These are phyloP conservation scores for Scytalopus superciliaris DNA, from an alignment of 2,113 vertebrate genomes.

Conservation along the genomic window DNA sequence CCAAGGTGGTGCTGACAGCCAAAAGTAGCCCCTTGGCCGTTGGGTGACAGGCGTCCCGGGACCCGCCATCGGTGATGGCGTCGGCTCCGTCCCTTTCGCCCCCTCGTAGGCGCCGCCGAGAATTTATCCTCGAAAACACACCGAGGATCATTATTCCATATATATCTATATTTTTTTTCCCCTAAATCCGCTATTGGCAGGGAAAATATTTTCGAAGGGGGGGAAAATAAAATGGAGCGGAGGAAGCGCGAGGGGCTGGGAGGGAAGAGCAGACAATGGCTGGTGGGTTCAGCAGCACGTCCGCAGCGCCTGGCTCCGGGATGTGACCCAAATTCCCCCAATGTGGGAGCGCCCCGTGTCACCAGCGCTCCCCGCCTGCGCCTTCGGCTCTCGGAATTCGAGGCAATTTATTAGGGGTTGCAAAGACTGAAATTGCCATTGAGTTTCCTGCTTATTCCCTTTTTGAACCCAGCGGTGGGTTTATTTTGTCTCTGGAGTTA, in stretches of 20 bases:
- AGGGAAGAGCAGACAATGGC: conserved; percentile 20
- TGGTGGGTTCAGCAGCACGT: not conserved
- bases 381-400: not conserved
- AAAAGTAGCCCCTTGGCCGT: rapidly evolving
- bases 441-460: conserved; percentile 24
- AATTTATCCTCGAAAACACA: not conserved
- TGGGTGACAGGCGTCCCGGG: rapidly evolving
- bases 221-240: not conserved
- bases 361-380: not conserved
- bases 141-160: not conserved
- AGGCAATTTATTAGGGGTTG: not conserved
- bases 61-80: not conserved
- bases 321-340: conserved; percentile 32
- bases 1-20: not conserved
- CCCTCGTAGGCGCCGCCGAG: rapidly evolving
- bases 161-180: not conserved
- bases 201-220: not conserved
- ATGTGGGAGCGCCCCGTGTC: not conserved
- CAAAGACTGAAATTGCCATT: not conserved
- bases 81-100: not conserved
- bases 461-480: not conserved
- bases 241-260: not conserved
- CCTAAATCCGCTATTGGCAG: not conserved
- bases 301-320: not conserved
- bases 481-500: not conserved